Conservation (phyloP, 2,888 invertebrate species). For the Aplocera efformata region DNA sequence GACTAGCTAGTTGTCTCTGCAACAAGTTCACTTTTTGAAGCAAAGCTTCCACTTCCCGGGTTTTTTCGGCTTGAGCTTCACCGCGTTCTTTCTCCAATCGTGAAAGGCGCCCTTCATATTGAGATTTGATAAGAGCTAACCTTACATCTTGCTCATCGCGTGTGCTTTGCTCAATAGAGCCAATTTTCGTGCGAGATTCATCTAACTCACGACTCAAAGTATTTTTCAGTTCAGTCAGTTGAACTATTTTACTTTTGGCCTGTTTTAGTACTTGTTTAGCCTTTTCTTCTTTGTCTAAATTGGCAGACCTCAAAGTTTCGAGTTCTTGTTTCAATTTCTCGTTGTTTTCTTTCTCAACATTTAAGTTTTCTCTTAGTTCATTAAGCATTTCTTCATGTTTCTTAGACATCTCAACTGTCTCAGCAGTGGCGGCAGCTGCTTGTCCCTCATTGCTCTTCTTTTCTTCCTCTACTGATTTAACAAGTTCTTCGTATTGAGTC, state of each 20-base stretch:
- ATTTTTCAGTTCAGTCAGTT: constrained; percentile 85
- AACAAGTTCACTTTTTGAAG: constrained; percentile 85
- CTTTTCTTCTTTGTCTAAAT: constrained; percentile 83
- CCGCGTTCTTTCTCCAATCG: constrained; percentile 87
- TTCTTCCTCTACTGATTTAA: constrained; percentile 83
- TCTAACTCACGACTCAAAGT: constrained; percentile 80
- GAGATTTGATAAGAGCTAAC: constrained; percentile 83
- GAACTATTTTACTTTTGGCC: constrained; percentile 87
- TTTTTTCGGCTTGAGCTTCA: constrained; percentile 81
- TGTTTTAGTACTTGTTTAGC: constrained; percentile 85
- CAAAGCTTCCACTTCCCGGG: constrained; percentile 84
- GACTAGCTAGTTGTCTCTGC: constrained; percentile 85
- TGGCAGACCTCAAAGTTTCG: constrained; percentile 78
- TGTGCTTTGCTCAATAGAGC: constrained; percentile 72
- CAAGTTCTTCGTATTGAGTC: constrained; percentile 88
- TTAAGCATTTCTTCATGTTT: constrained; percentile 72
- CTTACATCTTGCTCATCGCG: constrained; percentile 80
- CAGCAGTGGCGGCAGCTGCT: constrained; percentile 68
- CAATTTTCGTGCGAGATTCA: constrained; percentile 72
- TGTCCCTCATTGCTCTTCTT: constrained; percentile 80
- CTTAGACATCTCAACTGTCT: constrained; percentile 71
- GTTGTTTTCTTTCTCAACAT: constrained; percentile 78
- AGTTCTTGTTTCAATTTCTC: constrained; percentile 84
- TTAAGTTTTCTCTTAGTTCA: constrained; percentile 65
- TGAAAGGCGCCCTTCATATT: constrained; percentile 84